A percentile compares a stretch with the other conserved stretches of the same genome.
Conservation (phyloP, 2,888 invertebrate genomes). For the Drosophila gaucha region DNA sequence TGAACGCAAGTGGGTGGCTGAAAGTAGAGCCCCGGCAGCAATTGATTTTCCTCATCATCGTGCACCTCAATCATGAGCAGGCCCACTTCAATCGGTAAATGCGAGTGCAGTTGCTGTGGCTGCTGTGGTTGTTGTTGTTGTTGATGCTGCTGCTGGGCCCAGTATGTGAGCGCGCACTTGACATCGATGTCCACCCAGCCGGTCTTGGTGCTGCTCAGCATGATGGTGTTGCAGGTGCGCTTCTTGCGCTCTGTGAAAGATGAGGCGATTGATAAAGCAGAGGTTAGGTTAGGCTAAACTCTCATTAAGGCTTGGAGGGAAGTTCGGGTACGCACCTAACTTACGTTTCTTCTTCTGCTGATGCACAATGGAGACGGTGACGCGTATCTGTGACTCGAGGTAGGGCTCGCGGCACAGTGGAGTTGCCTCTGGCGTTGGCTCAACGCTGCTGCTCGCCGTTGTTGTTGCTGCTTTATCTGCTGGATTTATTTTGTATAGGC, state of each 20-base stretch:
- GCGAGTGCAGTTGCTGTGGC: slow-evolving; percentile 33
- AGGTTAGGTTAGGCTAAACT: not conserved
- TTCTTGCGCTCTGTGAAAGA: slow-evolving; percentile 79
- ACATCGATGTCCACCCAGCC: slow-evolving; percentile 84
- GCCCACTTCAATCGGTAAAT: slow-evolving; percentile 79
- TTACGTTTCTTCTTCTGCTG: slow-evolving; percentile 82
- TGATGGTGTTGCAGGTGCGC: slow-evolving; percentile 84
- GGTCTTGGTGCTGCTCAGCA: slow-evolving; percentile 82
- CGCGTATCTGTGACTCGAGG: slow-evolving; percentile 82
- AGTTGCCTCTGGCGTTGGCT: not conserved
- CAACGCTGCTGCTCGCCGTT: slow-evolving; percentile 2
- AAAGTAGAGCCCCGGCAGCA: slow-evolving; percentile 83
- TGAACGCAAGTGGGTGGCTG: slow-evolving; percentile 84
- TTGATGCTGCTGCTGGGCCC: slow-evolving; percentile 71
- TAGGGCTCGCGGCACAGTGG: slow-evolving; percentile 54
- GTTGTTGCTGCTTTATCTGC: slow-evolving; percentile 27
- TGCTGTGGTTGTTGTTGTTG: slow-evolving; percentile 24
- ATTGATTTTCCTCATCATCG: slow-evolving; percentile 83
- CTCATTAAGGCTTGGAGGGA: not conserved
- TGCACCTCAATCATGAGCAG: slow-evolving; percentile 83
- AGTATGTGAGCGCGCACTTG: slow-evolving; percentile 83
- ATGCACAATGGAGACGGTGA: slow-evolving; percentile 83
- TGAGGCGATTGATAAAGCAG: not conserved
- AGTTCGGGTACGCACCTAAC: slow-evolving; percentile 53
- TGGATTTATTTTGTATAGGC: slow-evolving; percentile 82